phyloP scores from a whole-genome alignment of 1,140 invertebrate genomes.

The Ruditapes philippinarum region DNA sequence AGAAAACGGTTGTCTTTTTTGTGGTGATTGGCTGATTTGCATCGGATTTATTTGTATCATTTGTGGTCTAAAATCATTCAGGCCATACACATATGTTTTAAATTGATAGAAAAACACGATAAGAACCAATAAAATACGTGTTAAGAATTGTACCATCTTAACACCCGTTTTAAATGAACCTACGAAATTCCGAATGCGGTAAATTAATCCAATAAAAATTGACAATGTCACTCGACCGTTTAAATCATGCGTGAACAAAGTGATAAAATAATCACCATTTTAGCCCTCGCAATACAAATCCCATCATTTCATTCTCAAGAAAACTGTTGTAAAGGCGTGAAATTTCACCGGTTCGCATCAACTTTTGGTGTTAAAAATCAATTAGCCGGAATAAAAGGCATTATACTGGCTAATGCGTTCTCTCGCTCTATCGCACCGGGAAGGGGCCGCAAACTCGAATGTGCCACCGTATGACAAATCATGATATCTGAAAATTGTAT shows the following conservation, averaged over 20 bases:
- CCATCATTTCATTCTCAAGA: conserved; percentile 14
- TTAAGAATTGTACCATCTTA: neutral
- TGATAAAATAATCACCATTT: conserved; percentile 42
- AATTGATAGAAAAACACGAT: too few relatives aligned
- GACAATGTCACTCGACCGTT: conserved; percentile 25
- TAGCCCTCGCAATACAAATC: conserved; percentile 18
- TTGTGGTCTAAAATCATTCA: too few relatives aligned
- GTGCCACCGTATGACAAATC: conserved; percentile 48
- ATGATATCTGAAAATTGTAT: neutral
- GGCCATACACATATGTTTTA: too few relatives aligned
- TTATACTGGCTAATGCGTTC: conserved; percentile 51
- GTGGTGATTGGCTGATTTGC: too few relatives aligned
- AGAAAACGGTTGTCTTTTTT: too few relatives aligned
- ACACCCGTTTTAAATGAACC: neutral
- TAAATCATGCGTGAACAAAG: conserved; percentile 49
- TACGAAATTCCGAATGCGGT: neutral
- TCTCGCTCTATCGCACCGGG: conserved; percentile 22
- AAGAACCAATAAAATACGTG: too few relatives aligned
- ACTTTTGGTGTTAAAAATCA: conserved; percentile 54
- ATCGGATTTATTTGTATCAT: too few relatives aligned
- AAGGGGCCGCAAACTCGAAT: conserved; percentile 43
- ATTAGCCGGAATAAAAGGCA: conserved; percentile 62
- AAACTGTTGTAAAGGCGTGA: conserved; percentile 59
- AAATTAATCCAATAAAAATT: conserved; percentile 38
- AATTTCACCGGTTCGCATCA: conserved; percentile 52